Evolutionary conservation across 2,797 vertebrate species (phyloP).

Genomic region (Crax fasciolata): DNA sequence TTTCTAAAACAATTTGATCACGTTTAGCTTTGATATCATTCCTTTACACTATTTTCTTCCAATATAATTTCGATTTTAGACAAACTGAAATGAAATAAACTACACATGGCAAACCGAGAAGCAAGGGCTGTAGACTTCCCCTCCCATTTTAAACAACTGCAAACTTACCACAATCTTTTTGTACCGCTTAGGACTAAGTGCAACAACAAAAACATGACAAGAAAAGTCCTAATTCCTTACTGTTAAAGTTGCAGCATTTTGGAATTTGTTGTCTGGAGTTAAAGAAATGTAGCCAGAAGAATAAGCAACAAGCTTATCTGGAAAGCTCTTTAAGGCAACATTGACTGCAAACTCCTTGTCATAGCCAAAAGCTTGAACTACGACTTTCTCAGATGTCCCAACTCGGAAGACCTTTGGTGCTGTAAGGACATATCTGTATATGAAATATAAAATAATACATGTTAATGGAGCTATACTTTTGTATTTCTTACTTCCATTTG

Average conservation of each 20-base stretch:
- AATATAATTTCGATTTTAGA: not conserved
- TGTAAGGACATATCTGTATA: slow-evolving; percentile 89
- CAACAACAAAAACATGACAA: not conserved
- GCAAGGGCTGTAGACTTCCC: fast-evolving
- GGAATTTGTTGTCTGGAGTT: slow-evolving; percentile 84
- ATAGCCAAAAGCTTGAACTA: slow-evolving; percentile 90
- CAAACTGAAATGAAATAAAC: not conserved
- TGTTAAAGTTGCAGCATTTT: slow-evolving; percentile 82
- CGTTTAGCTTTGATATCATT: not conserved
- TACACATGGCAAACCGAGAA: not conserved
- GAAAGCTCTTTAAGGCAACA: slow-evolving; percentile 87
- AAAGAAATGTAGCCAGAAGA: slow-evolving; percentile 79
- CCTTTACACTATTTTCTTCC: not conserved
- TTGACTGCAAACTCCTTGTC: slow-evolving; percentile 76
- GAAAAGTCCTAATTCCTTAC: slow-evolving; percentile 79
- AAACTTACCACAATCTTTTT: not conserved
- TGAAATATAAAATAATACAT: not conserved
- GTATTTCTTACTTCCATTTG: fast-evolving
- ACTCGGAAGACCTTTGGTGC: slow-evolving; percentile 86
- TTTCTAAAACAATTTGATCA: not conserved
- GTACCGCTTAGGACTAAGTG: not conserved
- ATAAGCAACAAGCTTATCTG: slow-evolving; percentile 77
- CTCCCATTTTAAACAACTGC: not conserved
- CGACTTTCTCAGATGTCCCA: slow-evolving; percentile 87
- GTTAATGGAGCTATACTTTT: not conserved